Conservation (phyloP, 37 sponge, comb jelly and placozoan species). For the Diacarnus erythraeanus region DNA sequence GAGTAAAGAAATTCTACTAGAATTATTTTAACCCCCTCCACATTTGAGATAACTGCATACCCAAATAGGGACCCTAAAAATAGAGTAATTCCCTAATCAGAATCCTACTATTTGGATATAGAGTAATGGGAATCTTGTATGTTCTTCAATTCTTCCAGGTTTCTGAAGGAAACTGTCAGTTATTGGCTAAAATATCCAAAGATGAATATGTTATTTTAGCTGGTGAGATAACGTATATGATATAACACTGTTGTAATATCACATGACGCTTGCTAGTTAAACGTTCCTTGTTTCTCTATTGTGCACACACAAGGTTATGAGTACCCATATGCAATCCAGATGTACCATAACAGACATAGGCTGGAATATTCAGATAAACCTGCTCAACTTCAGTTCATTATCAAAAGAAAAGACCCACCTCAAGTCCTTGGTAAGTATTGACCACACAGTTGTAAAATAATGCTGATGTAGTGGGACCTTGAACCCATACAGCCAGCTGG, state of each 20-base stretch:
- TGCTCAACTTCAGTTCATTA: constrained; percentile 50
- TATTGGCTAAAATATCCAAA: constrained; percentile 60
- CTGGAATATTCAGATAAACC: constrained; percentile 48
- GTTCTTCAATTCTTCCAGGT: constrained; percentile 34
- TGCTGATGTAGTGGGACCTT: too few relatives aligned
- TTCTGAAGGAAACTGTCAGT: constrained; percentile 42
- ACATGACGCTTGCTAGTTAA: neutral
- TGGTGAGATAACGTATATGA: constrained; percentile 25
- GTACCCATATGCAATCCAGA: constrained; percentile 65
- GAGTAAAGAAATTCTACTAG: too few relatives aligned
- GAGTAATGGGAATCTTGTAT: too few relatives aligned
- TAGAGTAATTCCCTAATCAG: too few relatives aligned
- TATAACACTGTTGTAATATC: too few relatives aligned
- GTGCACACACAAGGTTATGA: constrained; percentile 43
- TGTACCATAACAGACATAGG: constrained; percentile 57
- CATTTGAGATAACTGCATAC: too few relatives aligned
- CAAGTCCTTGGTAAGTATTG: neutral
- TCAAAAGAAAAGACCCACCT: constrained; percentile 49
- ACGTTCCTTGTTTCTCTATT: neutral
- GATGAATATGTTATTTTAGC: constrained; percentile 40
- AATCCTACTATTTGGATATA: too few relatives aligned
- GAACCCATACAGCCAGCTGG: too few relatives aligned
- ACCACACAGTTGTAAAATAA: too few relatives aligned
- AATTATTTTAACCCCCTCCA: too few relatives aligned
- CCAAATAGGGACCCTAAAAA: too few relatives aligned